Evolutionary conservation across 2,797 vertebrate species (phyloP).

Genomic region (Coreius guichenoti): DNA sequence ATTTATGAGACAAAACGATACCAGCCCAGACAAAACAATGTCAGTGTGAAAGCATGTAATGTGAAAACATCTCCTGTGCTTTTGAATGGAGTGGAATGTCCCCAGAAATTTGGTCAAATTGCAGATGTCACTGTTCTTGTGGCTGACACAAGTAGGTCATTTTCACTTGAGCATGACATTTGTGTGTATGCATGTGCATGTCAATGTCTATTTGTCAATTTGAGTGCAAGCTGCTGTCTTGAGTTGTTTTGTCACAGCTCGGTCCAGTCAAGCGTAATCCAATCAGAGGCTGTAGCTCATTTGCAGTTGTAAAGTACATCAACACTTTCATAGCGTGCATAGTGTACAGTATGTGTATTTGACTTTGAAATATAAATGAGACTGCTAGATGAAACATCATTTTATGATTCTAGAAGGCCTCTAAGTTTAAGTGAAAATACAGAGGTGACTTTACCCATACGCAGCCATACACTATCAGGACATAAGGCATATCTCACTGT

Average conservation of each 20-base stretch:
- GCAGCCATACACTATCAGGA: not conserved
- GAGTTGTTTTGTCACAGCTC: conserved; percentile 10
- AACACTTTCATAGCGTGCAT: too few species aligned
- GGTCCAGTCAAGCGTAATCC: not conserved
- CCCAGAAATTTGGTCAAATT: conserved; percentile 49
- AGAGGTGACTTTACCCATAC: conserved; percentile 20
- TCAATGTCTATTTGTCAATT: conserved; percentile 19
- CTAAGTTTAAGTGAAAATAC: conserved; percentile 20
- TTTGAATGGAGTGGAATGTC: conserved; percentile 40
- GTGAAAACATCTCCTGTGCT: conserved; percentile 18
- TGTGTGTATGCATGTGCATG: conserved; percentile 11
- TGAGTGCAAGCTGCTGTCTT: conserved; percentile 2
- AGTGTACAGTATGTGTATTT: not conserved
- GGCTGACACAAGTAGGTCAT: conserved; percentile 49
- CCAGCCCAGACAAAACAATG: not conserved
- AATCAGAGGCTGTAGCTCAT: not conserved
- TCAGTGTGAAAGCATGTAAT: conserved; percentile 9
- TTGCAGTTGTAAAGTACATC: not conserved
- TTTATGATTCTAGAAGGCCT: not conserved
- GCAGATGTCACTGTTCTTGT: conserved; percentile 45
- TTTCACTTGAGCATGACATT: conserved; percentile 14
- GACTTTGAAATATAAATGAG: not conserved
- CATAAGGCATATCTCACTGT: conserved; percentile 25
- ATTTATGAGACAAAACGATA: conserved; percentile 16
- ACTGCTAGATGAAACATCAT: not conserved